Evolutionary conservation across 2,797 vertebrate genomes (phyloP).

Genomic region (Aphelocoma californica): DNA sequence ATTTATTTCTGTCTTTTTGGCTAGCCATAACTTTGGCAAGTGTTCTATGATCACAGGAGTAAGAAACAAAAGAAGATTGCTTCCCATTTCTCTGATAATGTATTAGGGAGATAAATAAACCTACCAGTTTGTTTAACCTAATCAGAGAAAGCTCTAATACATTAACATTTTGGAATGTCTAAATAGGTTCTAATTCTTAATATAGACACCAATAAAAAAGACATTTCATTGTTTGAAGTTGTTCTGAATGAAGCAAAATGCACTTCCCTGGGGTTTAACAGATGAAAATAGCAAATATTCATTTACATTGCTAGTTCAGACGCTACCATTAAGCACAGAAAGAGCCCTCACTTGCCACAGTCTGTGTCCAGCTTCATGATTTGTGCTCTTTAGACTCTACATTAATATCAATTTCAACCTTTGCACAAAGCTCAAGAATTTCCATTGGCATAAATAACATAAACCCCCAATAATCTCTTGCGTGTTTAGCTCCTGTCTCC

Average conservation of each 20-base stretch:
- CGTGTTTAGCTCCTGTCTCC: not conserved
- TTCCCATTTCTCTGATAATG: constrained; percentile 68
- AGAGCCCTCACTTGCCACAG: constrained; percentile 40
- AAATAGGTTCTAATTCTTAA: constrained; percentile 66
- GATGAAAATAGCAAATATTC: constrained; percentile 70
- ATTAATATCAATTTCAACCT: constrained; percentile 66
- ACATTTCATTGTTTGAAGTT: constrained; percentile 55
- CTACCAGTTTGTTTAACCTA: constrained; percentile 58
- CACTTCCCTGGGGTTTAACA: constrained; percentile 60
- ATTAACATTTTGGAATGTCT: constrained; percentile 56
- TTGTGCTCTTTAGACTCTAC: constrained; percentile 53
- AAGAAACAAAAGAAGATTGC: constrained; percentile 78
- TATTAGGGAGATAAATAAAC: constrained; percentile 69
- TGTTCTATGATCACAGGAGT: constrained; percentile 71
- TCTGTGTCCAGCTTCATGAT: constrained; percentile 34
- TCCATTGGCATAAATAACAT: constrained; percentile 7
- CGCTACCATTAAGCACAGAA: constrained; percentile 49
- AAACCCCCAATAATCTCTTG: constrained; percentile 9
- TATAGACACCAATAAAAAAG: constrained; percentile 55
- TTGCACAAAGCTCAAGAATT: not conserved
- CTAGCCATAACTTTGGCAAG: constrained; percentile 80
- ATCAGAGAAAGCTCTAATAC: constrained; percentile 41
- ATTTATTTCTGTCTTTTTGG: constrained; percentile 79
- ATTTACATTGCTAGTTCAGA: constrained; percentile 38
- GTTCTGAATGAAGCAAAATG: constrained; percentile 67